Conservation (phyloP, 2,113 vertebrate species). For the Diphyllodes magnificus region DNA sequence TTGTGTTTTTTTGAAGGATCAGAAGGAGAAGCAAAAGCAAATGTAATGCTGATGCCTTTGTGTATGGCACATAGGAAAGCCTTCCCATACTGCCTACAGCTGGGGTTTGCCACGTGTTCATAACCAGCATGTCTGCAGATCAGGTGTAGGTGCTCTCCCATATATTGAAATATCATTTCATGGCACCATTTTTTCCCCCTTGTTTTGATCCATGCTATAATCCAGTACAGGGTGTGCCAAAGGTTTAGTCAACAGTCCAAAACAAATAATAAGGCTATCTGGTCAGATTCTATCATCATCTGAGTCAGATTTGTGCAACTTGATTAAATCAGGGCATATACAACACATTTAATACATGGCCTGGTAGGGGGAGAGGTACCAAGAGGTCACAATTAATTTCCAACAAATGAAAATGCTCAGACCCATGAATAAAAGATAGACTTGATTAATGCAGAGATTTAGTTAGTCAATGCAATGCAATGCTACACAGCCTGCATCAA, state of each 20-base stretch:
- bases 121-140: not conserved
- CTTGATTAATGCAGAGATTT: not conserved
- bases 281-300: constrained; percentile 4
- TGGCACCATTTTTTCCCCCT: not conserved
- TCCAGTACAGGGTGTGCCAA: not conserved
- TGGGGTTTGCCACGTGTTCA: constrained; percentile 9
- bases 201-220: not conserved
- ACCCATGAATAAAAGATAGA: constrained; percentile 17
- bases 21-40: not conserved
- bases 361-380: not conserved
- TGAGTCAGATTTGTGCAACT: constrained; percentile 9
- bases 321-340: not conserved
- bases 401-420: not conserved
- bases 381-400: not conserved
- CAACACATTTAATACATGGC: not conserved
- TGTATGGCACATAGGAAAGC: not conserved
- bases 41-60: not conserved
- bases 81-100: not conserved
- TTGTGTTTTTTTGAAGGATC: not conserved
- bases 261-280: constrained; percentile 16
- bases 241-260: not conserved
- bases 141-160: not conserved
- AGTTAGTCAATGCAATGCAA: not conserved
- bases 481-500: not conserved
- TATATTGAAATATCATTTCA: not conserved